Base-by-base conservation (phyloP, 1,140 invertebrate genomes). In the Frieseomelitta varia region DNA sequence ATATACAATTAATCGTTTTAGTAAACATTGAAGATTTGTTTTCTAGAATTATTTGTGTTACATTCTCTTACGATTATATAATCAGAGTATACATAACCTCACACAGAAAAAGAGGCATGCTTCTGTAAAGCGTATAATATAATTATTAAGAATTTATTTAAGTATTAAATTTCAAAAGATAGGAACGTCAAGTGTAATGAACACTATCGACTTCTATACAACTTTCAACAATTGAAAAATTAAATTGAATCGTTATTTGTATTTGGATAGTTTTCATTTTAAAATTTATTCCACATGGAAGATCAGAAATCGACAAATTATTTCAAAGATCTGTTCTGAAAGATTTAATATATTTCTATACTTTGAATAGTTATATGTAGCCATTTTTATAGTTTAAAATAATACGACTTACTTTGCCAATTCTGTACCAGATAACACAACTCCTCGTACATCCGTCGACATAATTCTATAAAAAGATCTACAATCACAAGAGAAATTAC, bases 361-460 rank as follows among this genome's bases (percentile, higher is more conserved):
- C 21, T n/a, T 15, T 1, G 12, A 34, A 30, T 17, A 67, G 65
- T 61, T 76, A 15, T 34, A 21, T 27, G 11, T 24, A 21, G 14
- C 24, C 56, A 1, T 27, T 61, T n/a, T 55, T 19, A 53, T 19
- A 34, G 8, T 14, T 61, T 53, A 34, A 79, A 68, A 61, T 58
- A 61, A 56, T 69, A 1, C 53, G n/a, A 93, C 90, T 93, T 82
- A 94, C 93, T 91, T 93, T 34, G 93, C 89, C 12, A 94, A 69
- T 76, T 93, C 82, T 0, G 90, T 91, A 72, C 93, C 93, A 14
- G 93, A 94, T 2, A 94, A 88, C 21, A 94, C 85, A 76, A 92
- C 74, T 74, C 92, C 93, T 80, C 92, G 90, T 30, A 81, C 58
- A 34, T 92, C 86, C 19, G 85, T 91, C 55, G 91, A 85, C 92